Conservation (phyloP, 2,797 vertebrate genomes). For the Eulemur coronatus region DNA sequence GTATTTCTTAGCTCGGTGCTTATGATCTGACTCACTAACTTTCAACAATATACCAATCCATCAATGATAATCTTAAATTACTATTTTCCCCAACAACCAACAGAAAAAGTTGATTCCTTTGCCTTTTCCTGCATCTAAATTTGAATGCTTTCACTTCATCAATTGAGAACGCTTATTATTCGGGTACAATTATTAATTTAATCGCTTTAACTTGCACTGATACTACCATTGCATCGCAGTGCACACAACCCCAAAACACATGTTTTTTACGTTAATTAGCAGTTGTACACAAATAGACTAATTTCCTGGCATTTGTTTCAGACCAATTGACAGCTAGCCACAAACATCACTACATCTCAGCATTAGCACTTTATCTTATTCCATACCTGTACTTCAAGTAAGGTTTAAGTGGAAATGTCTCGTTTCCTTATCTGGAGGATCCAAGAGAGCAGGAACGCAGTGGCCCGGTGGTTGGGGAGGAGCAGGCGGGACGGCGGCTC, state of each 20-base stretch:
- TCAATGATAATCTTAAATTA: background rate
- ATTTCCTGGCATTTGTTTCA: slow-evolving; percentile 24
- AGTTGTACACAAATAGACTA: slow-evolving; percentile 21
- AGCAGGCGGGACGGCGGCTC: slow-evolving; percentile 96
- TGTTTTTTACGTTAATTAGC: background rate
- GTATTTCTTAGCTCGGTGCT: background rate
- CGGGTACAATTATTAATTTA: background rate
- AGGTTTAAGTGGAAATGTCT: slow-evolving; percentile 98
- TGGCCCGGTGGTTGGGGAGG: slow-evolving; percentile 97
- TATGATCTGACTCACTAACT: background rate
- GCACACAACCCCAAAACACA: slow-evolving; percentile 59
- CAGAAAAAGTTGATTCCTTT: background rate
- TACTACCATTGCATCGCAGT: slow-evolving; percentile 63
- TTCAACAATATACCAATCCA: background rate
- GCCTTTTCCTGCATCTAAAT: background rate
- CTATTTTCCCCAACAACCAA: background rate
- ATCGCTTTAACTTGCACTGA: slow-evolving; percentile 20
- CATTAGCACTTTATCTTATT: slow-evolving; percentile 36
- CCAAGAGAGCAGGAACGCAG: slow-evolving; percentile 94
- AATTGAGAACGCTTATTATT: background rate
- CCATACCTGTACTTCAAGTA: slow-evolving; percentile 97
- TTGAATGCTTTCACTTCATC: background rate
- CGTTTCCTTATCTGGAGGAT: slow-evolving; percentile 94
- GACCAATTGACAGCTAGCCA: background rate
- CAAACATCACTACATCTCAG: slow-evolving; percentile 68